Evolutionary conservation across 2,113 vertebrate species (phyloP).

Genomic region (Phalacrocorax carbo): DNA sequence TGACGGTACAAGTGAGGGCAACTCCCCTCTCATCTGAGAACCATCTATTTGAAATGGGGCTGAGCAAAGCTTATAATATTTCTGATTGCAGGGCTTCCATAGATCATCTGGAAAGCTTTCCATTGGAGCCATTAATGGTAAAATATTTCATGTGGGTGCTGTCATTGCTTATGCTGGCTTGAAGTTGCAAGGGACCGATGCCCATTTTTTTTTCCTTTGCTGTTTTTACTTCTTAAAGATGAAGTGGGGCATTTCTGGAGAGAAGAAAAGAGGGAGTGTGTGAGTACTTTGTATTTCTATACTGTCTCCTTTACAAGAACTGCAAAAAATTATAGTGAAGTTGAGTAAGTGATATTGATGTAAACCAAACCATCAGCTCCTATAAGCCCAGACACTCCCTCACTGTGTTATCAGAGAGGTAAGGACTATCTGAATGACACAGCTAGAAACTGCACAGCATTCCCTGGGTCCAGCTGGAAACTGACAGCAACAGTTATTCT

Average conservation of each 20-base stretch:
- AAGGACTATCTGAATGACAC: neutral
- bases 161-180: neutral
- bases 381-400: neutral
- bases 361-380: neutral
- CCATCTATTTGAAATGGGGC: neutral
- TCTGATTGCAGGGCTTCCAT: constrained; percentile 19
- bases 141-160: constrained; percentile 44
- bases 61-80: neutral
- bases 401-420: neutral
- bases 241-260: neutral
- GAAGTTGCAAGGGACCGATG: neutral
- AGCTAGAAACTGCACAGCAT: neutral
- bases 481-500: neutral
- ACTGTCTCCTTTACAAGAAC: neutral
- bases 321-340: neutral
- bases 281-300: neutral
- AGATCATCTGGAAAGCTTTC: constrained; percentile 28
- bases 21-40: constrained; percentile 9
- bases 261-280: neutral
- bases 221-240: constrained; percentile 9
- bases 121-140: constrained; percentile 51
- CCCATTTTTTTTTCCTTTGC: neutral
- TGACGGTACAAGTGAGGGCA: neutral
- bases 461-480: neutral
- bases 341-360: neutral